These are phyloP conservation scores for Pangasianodon gigas DNA, from an alignment of 2,113 vertebrate genomes.

Conservation along the genomic window DNA sequence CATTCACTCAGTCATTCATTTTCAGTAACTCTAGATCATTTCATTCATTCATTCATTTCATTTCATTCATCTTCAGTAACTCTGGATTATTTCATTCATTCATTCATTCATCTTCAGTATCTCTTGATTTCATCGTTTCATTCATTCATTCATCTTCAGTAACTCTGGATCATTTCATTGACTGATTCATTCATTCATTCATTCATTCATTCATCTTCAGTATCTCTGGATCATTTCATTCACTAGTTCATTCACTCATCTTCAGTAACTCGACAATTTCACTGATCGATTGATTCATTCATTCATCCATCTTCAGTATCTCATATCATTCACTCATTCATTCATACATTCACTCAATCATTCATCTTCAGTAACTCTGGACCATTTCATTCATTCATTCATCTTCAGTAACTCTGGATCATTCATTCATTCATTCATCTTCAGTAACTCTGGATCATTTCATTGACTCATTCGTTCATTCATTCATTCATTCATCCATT, in stretches of 20 bases:
- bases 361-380: neutral
- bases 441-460: neutral
- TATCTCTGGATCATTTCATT: neutral
- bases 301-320: neutral
- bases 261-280: neutral
- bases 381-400: neutral
- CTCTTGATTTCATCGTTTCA: neutral
- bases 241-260: neutral
- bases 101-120: neutral
- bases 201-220: neutral
- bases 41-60: neutral
- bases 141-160: neutral
- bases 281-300: neutral
- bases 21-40: neutral
- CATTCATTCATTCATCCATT: neutral
- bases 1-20: no score
- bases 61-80: neutral
- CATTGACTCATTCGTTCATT: neutral
- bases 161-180: neutral
- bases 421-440: neutral
- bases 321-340: neutral
- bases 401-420: neutral
- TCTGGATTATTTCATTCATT: neutral
- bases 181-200: neutral
- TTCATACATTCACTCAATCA: neutral